These are phyloP conservation scores for Pollicipes pollicipes DNA, from an alignment of 1,140 invertebrate genomes.

Conservation along the genomic window DNA sequence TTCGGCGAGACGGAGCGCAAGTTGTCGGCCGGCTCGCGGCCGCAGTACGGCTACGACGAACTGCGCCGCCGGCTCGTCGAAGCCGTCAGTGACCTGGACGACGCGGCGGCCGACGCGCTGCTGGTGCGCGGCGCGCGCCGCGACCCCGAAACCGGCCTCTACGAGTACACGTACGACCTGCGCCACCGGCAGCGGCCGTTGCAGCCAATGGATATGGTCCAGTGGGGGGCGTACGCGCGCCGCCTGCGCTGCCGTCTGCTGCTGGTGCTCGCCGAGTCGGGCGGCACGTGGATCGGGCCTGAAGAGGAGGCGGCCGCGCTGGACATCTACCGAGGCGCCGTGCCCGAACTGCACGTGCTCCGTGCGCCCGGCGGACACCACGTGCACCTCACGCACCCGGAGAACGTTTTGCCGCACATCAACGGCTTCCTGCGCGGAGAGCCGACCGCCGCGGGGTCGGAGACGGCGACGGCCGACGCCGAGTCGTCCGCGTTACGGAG, in stretches of 20 bases:
- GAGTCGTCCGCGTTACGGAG: too few species aligned
- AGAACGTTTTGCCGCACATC: background rate
- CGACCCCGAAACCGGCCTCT: background rate
- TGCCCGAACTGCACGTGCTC: background rate
- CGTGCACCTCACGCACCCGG: constrained; percentile 1
- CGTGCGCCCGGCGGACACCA: background rate
- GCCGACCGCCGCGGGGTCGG: too few species aligned
- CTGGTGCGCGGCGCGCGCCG: background rate
- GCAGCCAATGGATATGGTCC: background rate
- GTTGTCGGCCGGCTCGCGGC: background rate
- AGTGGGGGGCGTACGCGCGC: background rate
- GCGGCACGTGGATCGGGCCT: background rate
- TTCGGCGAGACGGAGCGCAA: background rate
- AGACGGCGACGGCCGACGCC: too few species aligned
- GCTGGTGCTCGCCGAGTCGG: background rate
- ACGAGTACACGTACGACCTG: background rate
- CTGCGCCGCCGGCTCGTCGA: background rate
- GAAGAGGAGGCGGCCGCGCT: background rate
- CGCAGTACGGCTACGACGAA: background rate
- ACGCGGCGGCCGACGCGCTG: background rate
- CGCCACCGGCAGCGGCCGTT: background rate
- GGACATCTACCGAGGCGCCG: background rate
- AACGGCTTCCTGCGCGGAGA: background rate
- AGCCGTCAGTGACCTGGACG: background rate
- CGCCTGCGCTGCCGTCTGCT: background rate